Evolutionary conservation across 2,888 invertebrate species (phyloP).

Genomic region (Venustoraphidia nigricollis): DNA sequence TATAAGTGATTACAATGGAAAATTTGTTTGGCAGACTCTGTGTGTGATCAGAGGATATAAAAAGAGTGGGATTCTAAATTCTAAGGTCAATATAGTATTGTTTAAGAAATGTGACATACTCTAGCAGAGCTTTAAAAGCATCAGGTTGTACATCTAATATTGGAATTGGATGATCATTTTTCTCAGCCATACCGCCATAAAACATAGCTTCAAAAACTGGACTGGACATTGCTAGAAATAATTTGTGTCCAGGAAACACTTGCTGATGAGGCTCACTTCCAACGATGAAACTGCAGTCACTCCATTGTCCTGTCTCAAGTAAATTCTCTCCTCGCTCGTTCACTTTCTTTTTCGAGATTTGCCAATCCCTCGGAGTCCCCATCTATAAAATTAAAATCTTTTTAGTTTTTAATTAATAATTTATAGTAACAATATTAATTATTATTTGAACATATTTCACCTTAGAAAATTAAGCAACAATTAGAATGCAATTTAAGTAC

Average conservation of each 20-base stretch:
- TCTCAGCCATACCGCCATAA: constrained; percentile 68
- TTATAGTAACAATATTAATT: too few relatives aligned
- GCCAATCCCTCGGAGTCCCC: constrained; percentile 56
- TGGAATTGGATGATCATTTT: constrained; percentile 53
- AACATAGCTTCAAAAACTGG: constrained; percentile 85
- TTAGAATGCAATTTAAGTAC: too few relatives aligned
- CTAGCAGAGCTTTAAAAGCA: constrained; percentile 65
- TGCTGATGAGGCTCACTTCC: constrained; percentile 64
- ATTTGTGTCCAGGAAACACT: constrained; percentile 57
- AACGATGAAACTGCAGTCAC: constrained; percentile 69
- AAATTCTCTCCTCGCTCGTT: constrained; percentile 59
- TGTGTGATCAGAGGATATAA: too few relatives aligned
- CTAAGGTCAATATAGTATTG: too few relatives aligned
- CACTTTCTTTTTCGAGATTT: constrained; percentile 51
- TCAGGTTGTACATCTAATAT: constrained; percentile 77
- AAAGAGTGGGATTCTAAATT: too few relatives aligned
- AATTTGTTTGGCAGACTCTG: too few relatives aligned
- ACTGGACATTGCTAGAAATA: constrained; percentile 72
- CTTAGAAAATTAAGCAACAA: too few relatives aligned
- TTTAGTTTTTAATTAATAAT: background rate
- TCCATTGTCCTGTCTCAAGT: constrained; percentile 67
- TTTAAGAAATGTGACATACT: constrained; percentile 32
- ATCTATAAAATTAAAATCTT: constrained; percentile 22
- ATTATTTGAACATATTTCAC: too few relatives aligned
- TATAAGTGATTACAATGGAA: too few relatives aligned